Evolutionary conservation across 2,797 vertebrate genomes (phyloP).

Genomic region (Clarias pachynema): DNA sequence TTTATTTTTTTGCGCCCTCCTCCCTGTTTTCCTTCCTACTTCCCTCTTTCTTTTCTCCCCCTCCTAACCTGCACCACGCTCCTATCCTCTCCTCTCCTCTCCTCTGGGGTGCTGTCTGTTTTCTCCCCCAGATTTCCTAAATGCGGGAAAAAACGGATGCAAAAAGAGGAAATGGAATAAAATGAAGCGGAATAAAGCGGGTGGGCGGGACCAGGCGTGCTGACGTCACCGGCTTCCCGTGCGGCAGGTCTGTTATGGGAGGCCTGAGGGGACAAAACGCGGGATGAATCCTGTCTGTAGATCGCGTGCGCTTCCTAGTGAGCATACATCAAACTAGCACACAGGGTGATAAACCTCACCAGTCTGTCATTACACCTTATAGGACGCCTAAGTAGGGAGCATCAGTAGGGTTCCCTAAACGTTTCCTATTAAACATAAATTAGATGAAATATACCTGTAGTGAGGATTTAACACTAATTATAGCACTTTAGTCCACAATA

Average conservation of each 20-base stretch:
- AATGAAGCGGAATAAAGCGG: conserved; percentile 47
- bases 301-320: neutral
- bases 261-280: conserved; percentile 18
- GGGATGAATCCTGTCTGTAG: neutral
- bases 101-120: conserved; percentile 47
- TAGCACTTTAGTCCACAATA: neutral
- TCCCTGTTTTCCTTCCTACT: neutral
- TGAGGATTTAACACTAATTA: neutral
- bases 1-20: neutral
- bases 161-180: conserved; percentile 63
- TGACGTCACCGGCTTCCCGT: conserved; percentile 59
- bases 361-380: neutral
- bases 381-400: neutral
- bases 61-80: conserved; percentile 16
- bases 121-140: conserved; percentile 58
- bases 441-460: neutral
- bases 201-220: conserved; percentile 58
- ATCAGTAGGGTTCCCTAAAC: neutral
- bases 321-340: neutral
- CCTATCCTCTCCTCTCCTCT: neutral
- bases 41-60: conserved; percentile 15
- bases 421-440: neutral
- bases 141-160: conserved; percentile 64
- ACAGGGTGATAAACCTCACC: neutral
- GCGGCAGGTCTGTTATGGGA: conserved; percentile 9